Conservation (phyloP, 23 tunicate species). For the Trididemnum clinides region DNA sequence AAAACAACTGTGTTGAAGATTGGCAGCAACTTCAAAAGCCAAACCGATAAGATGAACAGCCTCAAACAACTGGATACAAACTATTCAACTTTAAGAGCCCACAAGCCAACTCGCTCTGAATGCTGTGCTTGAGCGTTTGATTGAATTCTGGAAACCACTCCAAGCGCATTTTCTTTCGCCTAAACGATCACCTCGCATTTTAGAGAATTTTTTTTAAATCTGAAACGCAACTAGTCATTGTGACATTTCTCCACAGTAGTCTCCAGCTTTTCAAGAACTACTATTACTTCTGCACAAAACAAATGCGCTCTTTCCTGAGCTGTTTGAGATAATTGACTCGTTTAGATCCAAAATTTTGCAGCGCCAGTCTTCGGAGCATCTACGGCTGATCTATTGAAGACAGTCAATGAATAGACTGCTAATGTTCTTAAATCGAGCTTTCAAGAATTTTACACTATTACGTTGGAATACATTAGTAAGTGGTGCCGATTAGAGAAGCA, state of each 20-base stretch:
- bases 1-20: conserved; percentile 27
- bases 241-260: conserved; percentile 19
- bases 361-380: conserved; percentile 53
- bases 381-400: conserved; percentile 57
- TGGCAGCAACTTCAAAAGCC: conserved; percentile 36
- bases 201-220: conserved; percentile 3
- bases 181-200: conserved; percentile 2
- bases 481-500: conserved; percentile 66
- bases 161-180: conserved; percentile 15
- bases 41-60: conserved; percentile 13
- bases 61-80: conserved; percentile 28
- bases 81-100: conserved; percentile 8
- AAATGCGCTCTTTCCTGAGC: conserved; percentile 38
- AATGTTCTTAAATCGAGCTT: conserved; percentile 56
- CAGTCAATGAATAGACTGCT: conserved; percentile 60
- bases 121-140: conserved; percentile 23
- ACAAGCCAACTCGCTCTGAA: conserved; percentile 19
- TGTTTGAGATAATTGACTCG: conserved; percentile 50
- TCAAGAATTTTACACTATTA: conserved; percentile 35
- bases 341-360: conserved; percentile 46
- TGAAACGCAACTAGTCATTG: not conserved
- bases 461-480: conserved; percentile 51
- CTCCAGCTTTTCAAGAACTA: conserved; percentile 30
- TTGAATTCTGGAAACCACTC: conserved; percentile 48
- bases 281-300: conserved; percentile 31